Conservation (phyloP, 1,140 invertebrate genomes). For the Phortica variegata region DNA sequence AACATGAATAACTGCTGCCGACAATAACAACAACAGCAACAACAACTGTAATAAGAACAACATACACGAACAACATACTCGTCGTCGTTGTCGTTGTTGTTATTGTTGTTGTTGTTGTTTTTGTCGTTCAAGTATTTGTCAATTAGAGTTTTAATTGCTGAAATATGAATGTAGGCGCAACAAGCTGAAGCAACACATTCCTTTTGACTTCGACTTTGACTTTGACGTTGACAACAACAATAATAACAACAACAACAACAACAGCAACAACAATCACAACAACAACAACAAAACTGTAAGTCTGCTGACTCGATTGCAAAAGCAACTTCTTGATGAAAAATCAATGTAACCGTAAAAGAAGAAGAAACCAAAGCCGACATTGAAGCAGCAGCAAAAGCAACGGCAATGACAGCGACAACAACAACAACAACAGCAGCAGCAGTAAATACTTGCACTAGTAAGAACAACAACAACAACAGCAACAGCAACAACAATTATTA, state of each 20-base stretch:
- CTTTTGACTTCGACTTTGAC: conserved; percentile 27
- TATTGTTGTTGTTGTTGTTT: no score
- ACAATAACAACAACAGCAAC: no score
- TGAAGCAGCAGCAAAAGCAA: conserved; percentile 12
- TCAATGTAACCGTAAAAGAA: conserved; percentile 13
- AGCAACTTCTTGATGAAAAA: conserved; percentile 20
- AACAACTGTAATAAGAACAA: no score
- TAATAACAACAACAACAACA: conserved; percentile 10
- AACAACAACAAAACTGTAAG: conserved; percentile 13
- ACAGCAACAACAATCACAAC: conserved; percentile 26
- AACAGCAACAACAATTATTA: conserved; percentile 14
- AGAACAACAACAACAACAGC: background rate
- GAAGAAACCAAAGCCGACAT: conserved; percentile 17
- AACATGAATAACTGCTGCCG: no score
- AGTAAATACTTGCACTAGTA: no score
- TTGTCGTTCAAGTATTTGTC: conserved; percentile 51
- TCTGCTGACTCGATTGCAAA: conserved; percentile 39
- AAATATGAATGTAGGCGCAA: conserved; percentile 53
- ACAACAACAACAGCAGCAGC: conserved; percentile 7
- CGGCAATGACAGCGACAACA: background rate
- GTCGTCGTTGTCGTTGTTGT: no score
- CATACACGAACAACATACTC: no score
- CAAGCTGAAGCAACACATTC: conserved; percentile 22
- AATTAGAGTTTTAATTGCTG: conserved; percentile 55
- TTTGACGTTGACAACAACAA: background rate